Conservation (phyloP, 2,797 vertebrate genomes). For the Anolis apletophallus region DNA sequence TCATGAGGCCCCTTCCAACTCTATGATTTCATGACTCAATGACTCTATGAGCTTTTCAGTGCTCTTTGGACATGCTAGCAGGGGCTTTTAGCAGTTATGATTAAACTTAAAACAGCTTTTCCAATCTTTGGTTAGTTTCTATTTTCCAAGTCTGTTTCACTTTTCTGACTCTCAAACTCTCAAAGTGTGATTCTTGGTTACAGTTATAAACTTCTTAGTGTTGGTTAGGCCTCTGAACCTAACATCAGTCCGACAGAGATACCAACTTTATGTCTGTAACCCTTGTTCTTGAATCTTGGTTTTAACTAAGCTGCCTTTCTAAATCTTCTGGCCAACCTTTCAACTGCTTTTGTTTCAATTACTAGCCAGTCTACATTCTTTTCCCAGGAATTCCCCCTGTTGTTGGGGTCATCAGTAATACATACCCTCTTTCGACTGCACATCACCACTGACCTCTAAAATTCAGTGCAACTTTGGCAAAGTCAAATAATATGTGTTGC, state of each 20-base stretch:
- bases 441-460: constrained; percentile 24
- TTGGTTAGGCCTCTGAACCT: not conserved
- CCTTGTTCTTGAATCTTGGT: not conserved
- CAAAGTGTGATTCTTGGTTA: not conserved
- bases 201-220: not conserved
- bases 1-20: too few relatives aligned
- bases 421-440: constrained; percentile 18
- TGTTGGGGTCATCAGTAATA: not conserved
- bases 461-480: constrained; percentile 29
- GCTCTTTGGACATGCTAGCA: too few relatives aligned
- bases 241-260: not conserved
- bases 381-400: constrained; percentile 10
- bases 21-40: too few relatives aligned
- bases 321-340: not conserved
- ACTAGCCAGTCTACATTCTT: not conserved
- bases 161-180: not conserved
- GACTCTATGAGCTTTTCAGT: too few relatives aligned
- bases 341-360: not conserved
- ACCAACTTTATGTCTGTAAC: not conserved
- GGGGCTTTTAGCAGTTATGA: too few relatives aligned
- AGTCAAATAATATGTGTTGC: constrained; percentile 9
- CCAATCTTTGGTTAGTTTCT: too few relatives aligned
- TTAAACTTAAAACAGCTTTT: too few relatives aligned
- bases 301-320: not conserved
- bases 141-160: not conserved